These are phyloP conservation scores for Gambusia holbrooki DNA, from an alignment of 2,113 vertebrate species.

Conservation along the genomic window DNA sequence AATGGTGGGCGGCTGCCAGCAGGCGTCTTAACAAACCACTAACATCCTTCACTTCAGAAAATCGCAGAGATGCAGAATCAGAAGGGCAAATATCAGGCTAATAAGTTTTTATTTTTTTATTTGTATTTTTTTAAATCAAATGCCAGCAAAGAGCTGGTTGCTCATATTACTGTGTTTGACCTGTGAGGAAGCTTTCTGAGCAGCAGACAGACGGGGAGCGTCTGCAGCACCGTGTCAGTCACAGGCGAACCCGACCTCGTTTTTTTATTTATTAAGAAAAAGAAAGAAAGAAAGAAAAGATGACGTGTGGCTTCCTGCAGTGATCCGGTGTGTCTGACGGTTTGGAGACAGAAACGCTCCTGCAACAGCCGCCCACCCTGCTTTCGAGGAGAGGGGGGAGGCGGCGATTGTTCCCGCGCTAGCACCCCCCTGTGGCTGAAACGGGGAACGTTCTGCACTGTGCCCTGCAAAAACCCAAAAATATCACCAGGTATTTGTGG, in stretches of 20 bases:
- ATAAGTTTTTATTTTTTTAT: too few relatives aligned
- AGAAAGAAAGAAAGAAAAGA: constrained; percentile 8
- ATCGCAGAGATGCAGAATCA: constrained; percentile 13
- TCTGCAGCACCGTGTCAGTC: constrained; percentile 33
- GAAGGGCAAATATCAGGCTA: constrained; percentile 9
- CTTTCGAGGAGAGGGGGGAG: constrained; percentile 38
- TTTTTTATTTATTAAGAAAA: constrained; percentile 49
- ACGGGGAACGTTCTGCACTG: too few relatives aligned
- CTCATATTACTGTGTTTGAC: constrained; percentile 47
- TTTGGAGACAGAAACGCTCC: constrained; percentile 51
- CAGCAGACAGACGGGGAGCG: constrained; percentile 32
- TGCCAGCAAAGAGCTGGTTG: constrained; percentile 32
- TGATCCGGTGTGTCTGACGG: constrained; percentile 44
- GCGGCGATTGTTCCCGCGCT: constrained; percentile 55
- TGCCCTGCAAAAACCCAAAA: too few relatives aligned
- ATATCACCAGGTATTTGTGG: too few relatives aligned
- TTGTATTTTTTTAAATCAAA: too few relatives aligned
- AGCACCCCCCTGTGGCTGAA: constrained; percentile 69
- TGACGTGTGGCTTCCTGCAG: constrained; percentile 41
- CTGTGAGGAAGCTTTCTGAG: constrained; percentile 61
- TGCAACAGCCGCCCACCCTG: constrained; percentile 42
- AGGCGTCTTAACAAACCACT: constrained; percentile 65
- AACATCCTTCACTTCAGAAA: constrained; percentile 34
- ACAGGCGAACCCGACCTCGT: constrained; percentile 33
- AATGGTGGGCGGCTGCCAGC: constrained; percentile 68